Percentiles rank a stretch among this genome's conserved stretches.
Evolutionary conservation across 2,888 invertebrate genomes (phyloP).

Genomic region (Scaptomyza tumidula): DNA sequence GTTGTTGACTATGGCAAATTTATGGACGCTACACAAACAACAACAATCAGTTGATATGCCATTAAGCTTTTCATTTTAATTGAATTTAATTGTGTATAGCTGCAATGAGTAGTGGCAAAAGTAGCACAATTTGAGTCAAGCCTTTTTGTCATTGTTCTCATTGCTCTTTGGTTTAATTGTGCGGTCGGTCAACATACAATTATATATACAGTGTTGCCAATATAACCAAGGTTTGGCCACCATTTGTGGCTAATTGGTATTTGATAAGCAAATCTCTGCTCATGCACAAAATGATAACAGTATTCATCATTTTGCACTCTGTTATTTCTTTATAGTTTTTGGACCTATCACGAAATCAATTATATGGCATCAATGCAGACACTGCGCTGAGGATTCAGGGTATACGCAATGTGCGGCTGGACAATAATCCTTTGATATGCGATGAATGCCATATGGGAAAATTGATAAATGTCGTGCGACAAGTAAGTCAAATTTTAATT

Average conservation of each 20-base stretch:
- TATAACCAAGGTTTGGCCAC: constrained; percentile 19
- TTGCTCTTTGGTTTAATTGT: constrained; percentile 30
- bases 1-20: constrained; percentile 53
- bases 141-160: constrained; percentile 13
- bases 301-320: constrained; percentile 9
- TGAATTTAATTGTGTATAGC: constrained; percentile 79
- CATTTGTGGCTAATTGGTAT: constrained; percentile 62
- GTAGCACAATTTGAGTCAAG: constrained; percentile 25
- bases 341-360: constrained; percentile 90
- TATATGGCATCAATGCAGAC: constrained; percentile 86
- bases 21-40: constrained; percentile 55
- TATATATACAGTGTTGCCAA: too few relatives aligned
- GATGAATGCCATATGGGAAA: constrained; percentile 85
- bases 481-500: constrained; percentile 77
- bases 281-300: constrained; percentile 11
- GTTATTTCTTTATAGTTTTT: constrained; percentile 84
- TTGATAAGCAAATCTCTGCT: constrained; percentile 45
- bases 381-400: constrained; percentile 82
- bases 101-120: too few relatives aligned
- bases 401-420: constrained; percentile 84
- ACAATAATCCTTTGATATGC: constrained; percentile 85
- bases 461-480: constrained; percentile 84
- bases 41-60: constrained; percentile 64
- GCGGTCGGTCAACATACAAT: constrained; percentile 14
- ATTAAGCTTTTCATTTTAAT: constrained; percentile 74